phyloP scores from a whole-genome alignment of 2,888 invertebrate species.

The Drosophila suboccidentalis region DNA sequence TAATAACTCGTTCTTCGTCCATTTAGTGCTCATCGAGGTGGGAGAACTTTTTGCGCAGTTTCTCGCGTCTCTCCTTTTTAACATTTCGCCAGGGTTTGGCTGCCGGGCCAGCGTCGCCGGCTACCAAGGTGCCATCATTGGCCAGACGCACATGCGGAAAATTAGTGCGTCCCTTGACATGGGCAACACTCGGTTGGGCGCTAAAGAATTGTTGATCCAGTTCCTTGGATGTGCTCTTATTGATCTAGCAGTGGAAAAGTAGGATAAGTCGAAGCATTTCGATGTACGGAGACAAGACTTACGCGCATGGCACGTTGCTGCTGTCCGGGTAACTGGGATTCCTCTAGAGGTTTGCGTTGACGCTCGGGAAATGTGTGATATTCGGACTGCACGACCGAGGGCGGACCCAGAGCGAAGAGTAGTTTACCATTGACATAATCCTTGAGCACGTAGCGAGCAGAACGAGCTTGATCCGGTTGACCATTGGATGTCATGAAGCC shows the following conservation, averaged over 20 bases:
- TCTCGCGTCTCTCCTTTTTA: slow-evolving; percentile 96
- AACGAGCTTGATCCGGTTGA: slow-evolving; percentile 96
- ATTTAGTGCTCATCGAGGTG: slow-evolving; percentile 92
- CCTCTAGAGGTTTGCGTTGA: slow-evolving; percentile 84
- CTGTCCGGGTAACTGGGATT: slow-evolving; percentile 86
- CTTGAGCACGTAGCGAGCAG: slow-evolving; percentile 95
- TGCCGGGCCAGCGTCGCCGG: slow-evolving; percentile 41
- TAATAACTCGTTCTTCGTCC: background rate
- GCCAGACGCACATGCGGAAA: slow-evolving; percentile 84
- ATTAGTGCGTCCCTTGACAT: slow-evolving; percentile 84
- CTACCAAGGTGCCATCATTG: slow-evolving; percentile 62
- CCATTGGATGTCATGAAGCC: slow-evolving; percentile 99
- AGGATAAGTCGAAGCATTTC: background rate
- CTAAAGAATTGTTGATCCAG: slow-evolving; percentile 89
- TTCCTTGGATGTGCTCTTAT: slow-evolving; percentile 86
- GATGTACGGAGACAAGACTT: slow-evolving; percentile 49
- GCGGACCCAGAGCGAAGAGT: slow-evolving; percentile 93
- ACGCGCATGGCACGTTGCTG: slow-evolving; percentile 88
- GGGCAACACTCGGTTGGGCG: slow-evolving; percentile 81
- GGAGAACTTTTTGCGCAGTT: slow-evolving; percentile 93
- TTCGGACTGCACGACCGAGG: slow-evolving; percentile 88
- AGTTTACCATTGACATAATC: slow-evolving; percentile 96
- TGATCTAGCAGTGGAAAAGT: slow-evolving; percentile 70
- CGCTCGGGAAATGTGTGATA: slow-evolving; percentile 88
- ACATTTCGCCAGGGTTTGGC: slow-evolving; percentile 93